Conservation (phyloP, 2,797 vertebrate species). For the Falco columbarius region DNA sequence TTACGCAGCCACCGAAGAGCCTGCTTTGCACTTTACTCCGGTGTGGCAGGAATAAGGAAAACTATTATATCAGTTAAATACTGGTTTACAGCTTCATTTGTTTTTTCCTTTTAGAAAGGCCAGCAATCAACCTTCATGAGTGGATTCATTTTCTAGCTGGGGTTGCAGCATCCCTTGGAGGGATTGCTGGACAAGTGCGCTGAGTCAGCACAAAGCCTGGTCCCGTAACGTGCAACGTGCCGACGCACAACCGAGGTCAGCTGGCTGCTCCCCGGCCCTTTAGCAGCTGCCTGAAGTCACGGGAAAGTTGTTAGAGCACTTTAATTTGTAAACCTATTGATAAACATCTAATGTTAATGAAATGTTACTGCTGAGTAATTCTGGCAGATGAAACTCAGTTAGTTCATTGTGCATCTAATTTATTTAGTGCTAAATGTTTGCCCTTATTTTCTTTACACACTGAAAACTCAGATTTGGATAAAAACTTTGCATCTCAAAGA, state of each 20-base stretch:
- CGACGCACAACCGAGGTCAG: fast-evolving
- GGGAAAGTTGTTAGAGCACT: neutral
- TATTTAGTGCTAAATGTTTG: slow-evolving; percentile 12
- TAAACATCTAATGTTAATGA: neutral
- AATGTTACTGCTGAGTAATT: slow-evolving; percentile 19
- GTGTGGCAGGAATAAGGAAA: neutral
- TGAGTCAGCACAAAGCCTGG: neutral
- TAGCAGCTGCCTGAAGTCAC: neutral
- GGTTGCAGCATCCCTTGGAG: fast-evolving
- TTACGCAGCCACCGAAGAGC: neutral
- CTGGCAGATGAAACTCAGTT: slow-evolving; percentile 3
- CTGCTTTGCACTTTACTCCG: neutral
- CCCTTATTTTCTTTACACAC: neutral
- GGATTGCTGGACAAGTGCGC: neutral
- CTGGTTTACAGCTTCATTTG: neutral
- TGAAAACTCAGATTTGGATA: neutral
- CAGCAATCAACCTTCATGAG: neutral
- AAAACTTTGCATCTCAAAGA: neutral
- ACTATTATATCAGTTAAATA: neutral
- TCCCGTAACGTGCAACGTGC: fast-evolving
- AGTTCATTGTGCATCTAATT: slow-evolving; percentile 36
- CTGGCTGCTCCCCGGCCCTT: neutral
- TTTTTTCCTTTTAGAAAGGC: neutral
- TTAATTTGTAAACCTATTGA: neutral
- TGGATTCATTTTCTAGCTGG: neutral